Percentiles rank a stretch among this genome's conserved stretches.
Conservation (phyloP, 2,888 invertebrate genomes). For the Clitarchus hookeri region DNA sequence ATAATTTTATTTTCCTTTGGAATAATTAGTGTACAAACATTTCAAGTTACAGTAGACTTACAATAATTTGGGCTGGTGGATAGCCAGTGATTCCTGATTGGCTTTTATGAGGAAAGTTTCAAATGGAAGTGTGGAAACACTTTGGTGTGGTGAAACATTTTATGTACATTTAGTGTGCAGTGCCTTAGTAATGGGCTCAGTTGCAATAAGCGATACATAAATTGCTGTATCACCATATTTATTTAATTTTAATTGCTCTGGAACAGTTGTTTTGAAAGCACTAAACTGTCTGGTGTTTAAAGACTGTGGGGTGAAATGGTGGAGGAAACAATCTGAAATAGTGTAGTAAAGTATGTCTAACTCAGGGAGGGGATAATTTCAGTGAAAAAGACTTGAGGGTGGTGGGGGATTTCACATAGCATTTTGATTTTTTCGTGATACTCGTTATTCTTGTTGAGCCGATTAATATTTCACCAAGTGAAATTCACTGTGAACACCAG, state of each 20-base stretch:
- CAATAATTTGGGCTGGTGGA: slow-evolving; percentile 14
- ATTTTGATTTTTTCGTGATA: not conserved
- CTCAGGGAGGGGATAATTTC: too few relatives aligned
- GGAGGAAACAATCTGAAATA: not conserved
- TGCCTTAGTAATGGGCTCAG: not conserved
- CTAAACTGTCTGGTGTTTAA: not conserved
- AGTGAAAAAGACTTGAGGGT: not conserved
- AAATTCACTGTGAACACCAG: not conserved
- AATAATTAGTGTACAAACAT: not conserved
- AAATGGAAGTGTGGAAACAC: not conserved
- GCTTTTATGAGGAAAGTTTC: not conserved
- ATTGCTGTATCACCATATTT: not conserved
- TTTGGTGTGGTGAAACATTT: not conserved
- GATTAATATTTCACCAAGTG: too few relatives aligned
- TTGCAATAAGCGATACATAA: not conserved
- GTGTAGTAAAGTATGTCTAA: not conserved
- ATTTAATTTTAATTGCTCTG: not conserved
- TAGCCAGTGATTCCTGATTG: not conserved
- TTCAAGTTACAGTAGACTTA: slow-evolving; percentile 8
- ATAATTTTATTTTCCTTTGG: not conserved
- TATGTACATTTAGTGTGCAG: not conserved
- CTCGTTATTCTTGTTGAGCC: not conserved
- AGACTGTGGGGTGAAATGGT: not conserved
- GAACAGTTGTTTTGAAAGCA: not conserved
- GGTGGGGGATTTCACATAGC: not conserved